Evolutionary conservation across 2,797 vertebrate genomes (phyloP), one percentile per base, ranked within the genome.

Genomic region (Cyprinella venusta): DNA sequence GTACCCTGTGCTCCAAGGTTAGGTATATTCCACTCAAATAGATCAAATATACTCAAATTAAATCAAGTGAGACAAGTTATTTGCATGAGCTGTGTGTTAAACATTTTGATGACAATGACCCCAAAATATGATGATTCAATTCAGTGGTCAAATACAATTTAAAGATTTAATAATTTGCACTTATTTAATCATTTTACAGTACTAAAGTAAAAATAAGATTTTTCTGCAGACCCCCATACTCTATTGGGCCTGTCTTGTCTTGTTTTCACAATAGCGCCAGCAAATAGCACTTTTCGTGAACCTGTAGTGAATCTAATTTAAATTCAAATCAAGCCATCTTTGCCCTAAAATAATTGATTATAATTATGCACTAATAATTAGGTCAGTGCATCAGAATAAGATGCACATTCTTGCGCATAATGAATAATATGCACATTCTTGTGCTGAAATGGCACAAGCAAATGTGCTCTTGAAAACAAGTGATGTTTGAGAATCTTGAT

Each of bases 341-440:
- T 65, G 61, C 42, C 26, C 26, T 50, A 26, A 33, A 78, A 78
- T 67, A 9, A 67, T n/a, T 50, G 0, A 36, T 26, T n/a, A 50
- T 50, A 79, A 52, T 78, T 67, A 78, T 64, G 42, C 61, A 50
- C 26, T 65, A 78, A 78, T 65, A 78, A 78, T 78, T 36, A n/a
- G 48, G 26, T 13, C 19, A 0, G 3, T 33, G 19, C 42, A 45
- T 65, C 33, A 33, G 30, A 33, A 33, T 30, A 30, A 30, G 30
- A 30, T 30, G 30, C 30, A 30, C 30, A 30, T 64, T 64, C 6
- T 13, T 7, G 24, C 50, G 42, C 26, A 33, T 50, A 21, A 78
- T 78, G 42, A 21, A 52, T 65, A n/a, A 79, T 61, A 67, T n/a
- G 10, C 33, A 38, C 7, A 0, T 56, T 38, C 36, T 56, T 56